Base-by-base conservation (phyloP, 2,113 vertebrate species). In the Ailuropoda melanoleuca region DNA sequence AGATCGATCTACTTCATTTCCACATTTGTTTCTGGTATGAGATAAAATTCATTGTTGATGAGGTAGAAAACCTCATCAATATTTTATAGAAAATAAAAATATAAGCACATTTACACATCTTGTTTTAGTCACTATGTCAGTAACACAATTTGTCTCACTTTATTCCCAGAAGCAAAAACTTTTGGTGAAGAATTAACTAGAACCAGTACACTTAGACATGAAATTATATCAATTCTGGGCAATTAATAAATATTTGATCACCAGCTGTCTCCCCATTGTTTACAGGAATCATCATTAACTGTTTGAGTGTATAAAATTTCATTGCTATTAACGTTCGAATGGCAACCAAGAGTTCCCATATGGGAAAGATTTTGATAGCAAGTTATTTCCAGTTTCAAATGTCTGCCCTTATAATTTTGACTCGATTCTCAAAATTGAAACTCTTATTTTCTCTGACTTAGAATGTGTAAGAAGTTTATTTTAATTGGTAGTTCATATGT, bases 211-310 rank as follows among this genome's bases (percentile, higher is more conserved):
- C 48, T 92, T 92, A 92, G 21, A 8, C 19, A n/a, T 58, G 19
- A 86, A 95, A 13, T 68, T 93, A 68, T 53, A 3, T 50, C 19
- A 48, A 90, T 46, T 89, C 26, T 85, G 64, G 29, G 21, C 29
- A 88, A 80, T 56, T 74, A 64, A 50, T 80, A 84, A 77, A 56
- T 91, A 95, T 88, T 89, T 86, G 60, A 95, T 86, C 64, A 78
- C 34, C 34, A 91, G 23, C 23, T 93, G 0, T 95, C 43, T 86
- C 14, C 15, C 8, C 8, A 2, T 37, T 89, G 8, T 85, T 92
- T 81, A 70, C 43, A 53, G 13, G 31, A 72, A n/a, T 70, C 31
- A 48, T 78, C 9, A 46, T 43, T 39, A 46, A 84, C 43, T 91
- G 8, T 70, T 91, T 39, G 14, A 96, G 6, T 86, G 1, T 68